phyloP scores from a whole-genome alignment of 2,113 vertebrate species.

The Herpailurus yagouaroundi region DNA sequence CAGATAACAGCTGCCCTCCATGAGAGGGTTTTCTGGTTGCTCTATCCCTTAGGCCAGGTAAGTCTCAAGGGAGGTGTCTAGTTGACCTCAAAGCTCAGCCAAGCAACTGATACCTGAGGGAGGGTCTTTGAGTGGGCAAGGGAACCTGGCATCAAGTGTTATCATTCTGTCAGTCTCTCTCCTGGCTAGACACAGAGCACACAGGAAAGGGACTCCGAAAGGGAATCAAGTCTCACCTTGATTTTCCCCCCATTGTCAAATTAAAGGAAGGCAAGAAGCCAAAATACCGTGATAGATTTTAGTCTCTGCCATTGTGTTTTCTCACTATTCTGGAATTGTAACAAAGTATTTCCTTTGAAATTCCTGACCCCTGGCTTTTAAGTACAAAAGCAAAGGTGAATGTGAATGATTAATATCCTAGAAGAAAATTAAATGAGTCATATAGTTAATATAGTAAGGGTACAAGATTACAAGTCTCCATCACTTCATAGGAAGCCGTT shows the following conservation, averaged over 20 bases:
- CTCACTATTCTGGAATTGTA: slow-evolving; percentile 78
- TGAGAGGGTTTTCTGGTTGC: slow-evolving; percentile 86
- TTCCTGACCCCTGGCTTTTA: slow-evolving; percentile 80
- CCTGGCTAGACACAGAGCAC: slow-evolving; percentile 79
- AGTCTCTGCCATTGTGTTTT: slow-evolving; percentile 83
- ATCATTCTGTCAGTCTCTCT: slow-evolving; percentile 89
- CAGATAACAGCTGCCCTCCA: slow-evolving; percentile 92
- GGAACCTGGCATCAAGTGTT: slow-evolving; percentile 87
- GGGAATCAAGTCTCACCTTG: slow-evolving; percentile 85
- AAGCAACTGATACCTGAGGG: slow-evolving; percentile 93
- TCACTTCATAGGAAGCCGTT: not conserved
- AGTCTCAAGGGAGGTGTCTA: slow-evolving; percentile 93
- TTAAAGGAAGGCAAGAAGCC: slow-evolving; percentile 86
- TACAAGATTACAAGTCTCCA: not conserved
- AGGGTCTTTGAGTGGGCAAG: slow-evolving; percentile 92
- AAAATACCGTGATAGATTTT: slow-evolving; percentile 85
- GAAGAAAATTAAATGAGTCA: slow-evolving; percentile 70
- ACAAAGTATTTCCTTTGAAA: slow-evolving; percentile 81
- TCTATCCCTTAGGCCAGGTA: slow-evolving; percentile 87
- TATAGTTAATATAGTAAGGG: not conserved
- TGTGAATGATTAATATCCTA: slow-evolving; percentile 73
- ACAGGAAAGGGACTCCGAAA: slow-evolving; percentile 84
- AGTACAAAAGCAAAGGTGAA: slow-evolving; percentile 74
- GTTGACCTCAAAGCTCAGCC: slow-evolving; percentile 93
- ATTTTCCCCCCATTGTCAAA: slow-evolving; percentile 83